phyloP scores from a whole-genome alignment of 2,113 vertebrate species.

The Oreocharis arfaki region DNA sequence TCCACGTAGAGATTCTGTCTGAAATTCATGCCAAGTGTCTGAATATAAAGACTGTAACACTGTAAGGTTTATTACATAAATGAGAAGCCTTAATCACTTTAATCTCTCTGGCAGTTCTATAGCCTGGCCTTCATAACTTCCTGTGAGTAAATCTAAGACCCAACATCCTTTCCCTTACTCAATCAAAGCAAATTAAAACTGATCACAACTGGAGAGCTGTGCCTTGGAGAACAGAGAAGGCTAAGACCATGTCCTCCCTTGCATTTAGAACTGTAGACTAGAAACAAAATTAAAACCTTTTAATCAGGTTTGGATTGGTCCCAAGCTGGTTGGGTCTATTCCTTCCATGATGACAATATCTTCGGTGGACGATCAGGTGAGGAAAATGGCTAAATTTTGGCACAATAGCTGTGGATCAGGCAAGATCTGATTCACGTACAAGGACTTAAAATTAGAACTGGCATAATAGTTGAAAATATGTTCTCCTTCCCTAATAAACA shows the following conservation, averaged over 20 bases:
- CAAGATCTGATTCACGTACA: neutral
- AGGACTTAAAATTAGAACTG: neutral
- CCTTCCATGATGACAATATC: neutral
- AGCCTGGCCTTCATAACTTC: conserved; percentile 23
- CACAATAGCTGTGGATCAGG: neutral
- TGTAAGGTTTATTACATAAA: conserved; percentile 53
- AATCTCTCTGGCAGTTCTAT: conserved; percentile 20
- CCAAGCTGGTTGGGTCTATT: neutral
- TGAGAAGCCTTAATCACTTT: conserved; percentile 55
- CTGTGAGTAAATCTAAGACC: neutral
- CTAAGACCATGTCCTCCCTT: neutral
- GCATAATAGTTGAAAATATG: neutral
- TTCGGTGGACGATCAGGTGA: neutral
- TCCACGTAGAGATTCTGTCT: neutral
- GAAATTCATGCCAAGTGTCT: conserved; percentile 1
- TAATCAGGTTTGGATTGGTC: neutral
- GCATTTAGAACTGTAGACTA: neutral
- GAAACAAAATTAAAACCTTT: neutral
- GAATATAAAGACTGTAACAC: conserved; percentile 2
- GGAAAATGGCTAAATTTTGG: neutral
- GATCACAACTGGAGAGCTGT: neutral
- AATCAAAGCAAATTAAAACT: neutral
- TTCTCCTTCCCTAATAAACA: neutral
- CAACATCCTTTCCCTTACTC: neutral
- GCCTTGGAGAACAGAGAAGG: neutral